Conservation (phyloP, 2,797 vertebrate genomes). For the Melanotaenia nigrans region DNA sequence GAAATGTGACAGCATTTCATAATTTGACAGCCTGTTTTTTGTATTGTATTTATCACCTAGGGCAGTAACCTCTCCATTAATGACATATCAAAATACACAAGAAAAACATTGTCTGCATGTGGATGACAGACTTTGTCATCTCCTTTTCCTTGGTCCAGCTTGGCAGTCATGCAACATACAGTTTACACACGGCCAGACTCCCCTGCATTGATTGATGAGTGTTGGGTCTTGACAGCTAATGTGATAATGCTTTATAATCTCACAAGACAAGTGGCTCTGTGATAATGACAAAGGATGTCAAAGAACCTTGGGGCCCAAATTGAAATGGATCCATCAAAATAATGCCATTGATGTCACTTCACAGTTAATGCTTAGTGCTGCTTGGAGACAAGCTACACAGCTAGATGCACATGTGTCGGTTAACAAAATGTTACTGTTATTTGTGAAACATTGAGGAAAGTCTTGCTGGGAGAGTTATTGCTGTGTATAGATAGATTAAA, state of each 20-base stretch:
- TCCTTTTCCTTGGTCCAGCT: background rate
- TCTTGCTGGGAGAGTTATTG: background rate
- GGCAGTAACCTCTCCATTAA: too few relatives aligned
- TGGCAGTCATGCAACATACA: constrained; percentile 14
- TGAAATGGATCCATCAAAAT: constrained; percentile 59
- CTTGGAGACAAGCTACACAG: constrained; percentile 2
- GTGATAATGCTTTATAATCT: constrained; percentile 40
- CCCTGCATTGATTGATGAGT: constrained; percentile 66
- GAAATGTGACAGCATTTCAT: too few relatives aligned
- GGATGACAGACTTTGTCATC: background rate
- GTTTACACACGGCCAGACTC: constrained; percentile 6
- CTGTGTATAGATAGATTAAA: constrained; percentile 2
- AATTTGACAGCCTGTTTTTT: too few relatives aligned
- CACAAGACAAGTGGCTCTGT: constrained; percentile 45
- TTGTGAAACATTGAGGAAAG: constrained; percentile 9
- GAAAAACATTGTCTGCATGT: too few relatives aligned
- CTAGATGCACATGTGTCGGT: background rate
- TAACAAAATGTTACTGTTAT: background rate
- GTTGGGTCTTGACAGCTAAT: constrained; percentile 52
- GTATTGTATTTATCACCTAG: too few relatives aligned
- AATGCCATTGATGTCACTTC: constrained; percentile 36
- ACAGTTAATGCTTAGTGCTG: constrained; percentile 20
- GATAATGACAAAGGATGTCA: constrained; percentile 44
- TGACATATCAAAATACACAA: too few relatives aligned
- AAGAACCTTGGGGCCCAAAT: constrained; percentile 45